These are phyloP conservation scores for Ellobius talpinus DNA, from an alignment of 2,113 vertebrate genomes.

Conservation along the genomic window DNA sequence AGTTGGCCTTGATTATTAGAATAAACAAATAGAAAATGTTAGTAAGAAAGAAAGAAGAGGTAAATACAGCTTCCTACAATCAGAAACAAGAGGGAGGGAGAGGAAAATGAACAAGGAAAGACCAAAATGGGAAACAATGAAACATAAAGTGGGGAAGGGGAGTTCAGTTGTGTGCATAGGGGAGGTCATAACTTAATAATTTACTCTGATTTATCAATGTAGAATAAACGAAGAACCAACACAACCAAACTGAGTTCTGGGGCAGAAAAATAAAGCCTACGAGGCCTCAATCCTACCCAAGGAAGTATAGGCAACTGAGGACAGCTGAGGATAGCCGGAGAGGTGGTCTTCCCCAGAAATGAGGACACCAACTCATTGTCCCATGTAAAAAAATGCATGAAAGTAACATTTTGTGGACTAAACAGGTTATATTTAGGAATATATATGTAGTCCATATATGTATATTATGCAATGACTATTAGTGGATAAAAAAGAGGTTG, in stretches of 20 bases:
- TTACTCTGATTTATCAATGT: not conserved
- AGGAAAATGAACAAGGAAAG: not conserved
- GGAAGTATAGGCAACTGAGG: not conserved
- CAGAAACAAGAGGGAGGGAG: not conserved
- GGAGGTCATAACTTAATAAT: not conserved
- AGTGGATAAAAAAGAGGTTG: not conserved
- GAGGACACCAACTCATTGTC: not conserved
- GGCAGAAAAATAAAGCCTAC: not conserved
- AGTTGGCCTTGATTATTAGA: slow-evolving; percentile 16
- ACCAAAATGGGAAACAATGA: not conserved
- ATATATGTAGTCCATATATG: not conserved
- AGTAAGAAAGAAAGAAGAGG: not conserved
- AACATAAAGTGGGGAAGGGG: not conserved
- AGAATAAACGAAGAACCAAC: not conserved
- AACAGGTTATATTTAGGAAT: not conserved
- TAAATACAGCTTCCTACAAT: not conserved
- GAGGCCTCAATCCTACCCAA: not conserved
- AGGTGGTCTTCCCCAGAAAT: not conserved
- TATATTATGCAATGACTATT: not conserved
- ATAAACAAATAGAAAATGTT: not conserved
- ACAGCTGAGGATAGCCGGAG: not conserved
- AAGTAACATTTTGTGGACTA: not conserved
- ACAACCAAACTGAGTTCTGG: not conserved
- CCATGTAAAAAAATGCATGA: not conserved
- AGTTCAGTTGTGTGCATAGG: not conserved